A percentile compares a stretch with the other conserved stretches of the same genome.
These are phyloP conservation scores for Euwallacea fornicatus DNA, from an alignment of 1,140 invertebrate genomes.

Conservation along the genomic window DNA sequence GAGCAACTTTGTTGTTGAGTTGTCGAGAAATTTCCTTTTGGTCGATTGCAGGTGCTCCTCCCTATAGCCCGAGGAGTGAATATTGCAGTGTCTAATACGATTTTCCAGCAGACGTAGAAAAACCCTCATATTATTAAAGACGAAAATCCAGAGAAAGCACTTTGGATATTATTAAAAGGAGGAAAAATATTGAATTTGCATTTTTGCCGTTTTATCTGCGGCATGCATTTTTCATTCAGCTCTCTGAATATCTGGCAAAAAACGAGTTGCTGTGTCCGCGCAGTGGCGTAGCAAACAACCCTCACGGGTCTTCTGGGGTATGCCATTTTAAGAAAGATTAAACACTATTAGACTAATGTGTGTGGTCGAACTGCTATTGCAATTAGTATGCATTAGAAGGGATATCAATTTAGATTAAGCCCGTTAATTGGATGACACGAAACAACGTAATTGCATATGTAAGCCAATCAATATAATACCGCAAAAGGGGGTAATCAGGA, in stretches of 20 bases:
- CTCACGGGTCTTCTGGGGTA: no score
- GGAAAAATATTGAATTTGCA: conserved; percentile 29
- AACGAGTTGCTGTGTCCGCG: neutral
- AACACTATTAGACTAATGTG: no score
- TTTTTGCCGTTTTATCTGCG: conserved; percentile 14
- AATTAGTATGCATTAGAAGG: conserved; percentile 7
- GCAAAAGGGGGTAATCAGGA: no score
- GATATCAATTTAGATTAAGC: conserved; percentile 11
- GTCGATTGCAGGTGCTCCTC: neutral
- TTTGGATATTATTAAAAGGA: conserved; percentile 19
- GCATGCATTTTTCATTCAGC: conserved; percentile 3
- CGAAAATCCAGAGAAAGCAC: conserved; percentile 27
- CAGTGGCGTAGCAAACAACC: no score
- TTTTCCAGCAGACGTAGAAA: conserved; percentile 27
- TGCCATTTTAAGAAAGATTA: no score
- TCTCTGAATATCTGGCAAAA: neutral
- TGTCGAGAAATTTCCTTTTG: conserved; percentile 14
- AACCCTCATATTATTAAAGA: conserved; percentile 27
- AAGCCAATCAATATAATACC: conserved; percentile 1
- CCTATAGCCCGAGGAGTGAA: no score
- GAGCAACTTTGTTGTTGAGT: neutral
- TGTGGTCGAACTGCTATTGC: neutral
- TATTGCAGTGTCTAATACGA: conserved; percentile 23
- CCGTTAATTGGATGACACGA: conserved; percentile 5
- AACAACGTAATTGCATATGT: neutral